These are phyloP conservation scores for Toxotes lorentzi DNA, from an alignment of 2,797 vertebrate species.

Conservation along the genomic window DNA sequence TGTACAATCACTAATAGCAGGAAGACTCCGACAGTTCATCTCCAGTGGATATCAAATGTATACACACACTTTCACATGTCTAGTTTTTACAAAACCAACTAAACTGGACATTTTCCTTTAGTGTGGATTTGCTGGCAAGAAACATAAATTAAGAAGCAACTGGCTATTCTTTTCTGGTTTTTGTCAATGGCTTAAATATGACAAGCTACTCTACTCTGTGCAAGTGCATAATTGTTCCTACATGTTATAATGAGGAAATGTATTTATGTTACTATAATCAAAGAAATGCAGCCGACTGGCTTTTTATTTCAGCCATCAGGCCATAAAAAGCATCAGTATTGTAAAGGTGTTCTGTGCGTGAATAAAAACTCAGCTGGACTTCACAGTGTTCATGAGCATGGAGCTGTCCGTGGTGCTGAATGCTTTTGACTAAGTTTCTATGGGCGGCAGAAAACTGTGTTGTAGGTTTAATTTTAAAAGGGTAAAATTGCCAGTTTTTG, in stretches of 20 bases:
- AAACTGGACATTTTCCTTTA: not conserved
- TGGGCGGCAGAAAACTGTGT: no score
- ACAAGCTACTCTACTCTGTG: not conserved
- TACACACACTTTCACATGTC: not conserved
- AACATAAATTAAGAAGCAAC: not conserved
- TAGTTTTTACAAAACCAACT: not conserved
- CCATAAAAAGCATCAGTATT: not conserved
- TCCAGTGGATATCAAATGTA: not conserved
- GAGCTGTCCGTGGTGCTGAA: conserved; percentile 56
- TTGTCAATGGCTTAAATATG: not conserved
- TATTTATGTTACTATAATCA: not conserved
- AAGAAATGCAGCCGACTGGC: not conserved
- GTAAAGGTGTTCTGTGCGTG: not conserved
- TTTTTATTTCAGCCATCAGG: not conserved
- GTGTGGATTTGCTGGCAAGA: not conserved
- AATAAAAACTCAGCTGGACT: not conserved
- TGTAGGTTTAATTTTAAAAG: no score
- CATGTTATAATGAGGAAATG: not conserved
- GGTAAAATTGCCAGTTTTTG: no score
- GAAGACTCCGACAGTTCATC: not conserved
- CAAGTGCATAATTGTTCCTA: not conserved
- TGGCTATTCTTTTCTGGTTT: not conserved
- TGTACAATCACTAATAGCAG: not conserved
- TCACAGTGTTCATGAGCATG: rapidly evolving
- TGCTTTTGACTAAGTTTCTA: not conserved